phyloP scores from a whole-genome alignment of 2,797 vertebrate genomes.

The Semaprochilodus insignis region DNA sequence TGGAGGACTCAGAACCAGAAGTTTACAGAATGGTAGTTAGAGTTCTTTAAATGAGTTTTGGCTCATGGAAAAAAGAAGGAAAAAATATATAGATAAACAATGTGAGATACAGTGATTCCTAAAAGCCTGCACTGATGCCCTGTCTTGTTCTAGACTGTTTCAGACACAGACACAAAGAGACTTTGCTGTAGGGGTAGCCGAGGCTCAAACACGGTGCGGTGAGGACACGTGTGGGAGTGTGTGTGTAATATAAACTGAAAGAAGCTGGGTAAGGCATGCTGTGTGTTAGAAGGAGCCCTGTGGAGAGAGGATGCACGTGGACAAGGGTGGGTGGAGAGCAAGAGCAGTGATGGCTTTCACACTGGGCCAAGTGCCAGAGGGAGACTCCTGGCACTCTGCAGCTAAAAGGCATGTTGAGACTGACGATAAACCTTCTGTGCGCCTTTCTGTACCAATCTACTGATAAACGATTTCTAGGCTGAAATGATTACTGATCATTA shows the following conservation, averaged over 20 bases:
- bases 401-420: neutral
- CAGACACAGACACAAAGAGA: neutral
- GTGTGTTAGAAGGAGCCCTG: slow-evolving; percentile 32
- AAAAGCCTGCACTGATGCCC: neutral
- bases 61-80: neutral
- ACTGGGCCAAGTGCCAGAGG: slow-evolving; percentile 15
- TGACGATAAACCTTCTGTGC: neutral
- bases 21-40: neutral
- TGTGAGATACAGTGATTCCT: neutral
- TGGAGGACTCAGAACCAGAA: neutral
- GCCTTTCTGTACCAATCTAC: neutral
- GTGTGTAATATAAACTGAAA: slow-evolving; percentile 20
- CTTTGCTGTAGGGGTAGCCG: neutral
- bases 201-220: neutral
- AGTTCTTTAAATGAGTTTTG: neutral
- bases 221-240: neutral
- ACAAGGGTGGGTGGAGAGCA: slow-evolving; percentile 38
- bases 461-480: neutral
- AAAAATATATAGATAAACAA: neutral
- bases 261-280: slow-evolving; percentile 20
- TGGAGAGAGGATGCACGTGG: slow-evolving; percentile 40
- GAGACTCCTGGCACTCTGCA: neutral
- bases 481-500: neutral
- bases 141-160: neutral
- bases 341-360: slow-evolving; percentile 12